phyloP scores from a whole-genome alignment of 2,113 vertebrate genomes.

The Octodon degus region DNA sequence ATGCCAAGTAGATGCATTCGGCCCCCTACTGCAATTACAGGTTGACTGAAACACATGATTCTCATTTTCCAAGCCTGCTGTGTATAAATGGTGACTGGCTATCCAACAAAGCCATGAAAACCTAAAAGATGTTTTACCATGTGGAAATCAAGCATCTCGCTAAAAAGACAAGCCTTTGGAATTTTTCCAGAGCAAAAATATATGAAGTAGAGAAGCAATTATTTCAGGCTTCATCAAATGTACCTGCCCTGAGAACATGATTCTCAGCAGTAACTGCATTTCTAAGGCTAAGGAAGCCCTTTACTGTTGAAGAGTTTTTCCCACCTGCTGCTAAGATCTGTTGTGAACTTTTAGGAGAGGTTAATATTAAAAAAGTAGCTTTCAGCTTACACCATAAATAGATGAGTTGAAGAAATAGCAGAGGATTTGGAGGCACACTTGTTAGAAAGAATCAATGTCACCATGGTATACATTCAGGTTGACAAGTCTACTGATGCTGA shows the following conservation, averaged over 20 bases:
- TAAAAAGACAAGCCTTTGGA: background rate
- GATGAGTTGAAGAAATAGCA: background rate
- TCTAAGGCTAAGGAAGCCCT: background rate
- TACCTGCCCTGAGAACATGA: background rate
- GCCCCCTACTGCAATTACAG: background rate
- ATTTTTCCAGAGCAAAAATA: background rate
- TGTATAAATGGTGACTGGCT: background rate
- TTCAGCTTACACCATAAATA: background rate
- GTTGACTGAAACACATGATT: background rate
- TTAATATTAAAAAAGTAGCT: background rate
- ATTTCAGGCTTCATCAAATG: background rate
- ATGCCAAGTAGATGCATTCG: background rate
- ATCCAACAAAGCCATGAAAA: background rate
- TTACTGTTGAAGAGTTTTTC: background rate
- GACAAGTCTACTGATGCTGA: background rate
- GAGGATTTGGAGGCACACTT: background rate
- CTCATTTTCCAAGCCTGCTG: background rate
- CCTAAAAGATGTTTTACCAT: background rate
- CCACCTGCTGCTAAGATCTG: background rate
- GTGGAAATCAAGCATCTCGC: background rate
- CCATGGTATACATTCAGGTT: background rate
- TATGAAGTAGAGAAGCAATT: background rate
- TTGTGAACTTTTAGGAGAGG: background rate
- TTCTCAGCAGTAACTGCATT: background rate
- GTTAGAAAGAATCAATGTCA: background rate